These are phyloP conservation scores for Hydriomena furcata DNA, from an alignment of 2,888 invertebrate genomes.

Conservation along the genomic window DNA sequence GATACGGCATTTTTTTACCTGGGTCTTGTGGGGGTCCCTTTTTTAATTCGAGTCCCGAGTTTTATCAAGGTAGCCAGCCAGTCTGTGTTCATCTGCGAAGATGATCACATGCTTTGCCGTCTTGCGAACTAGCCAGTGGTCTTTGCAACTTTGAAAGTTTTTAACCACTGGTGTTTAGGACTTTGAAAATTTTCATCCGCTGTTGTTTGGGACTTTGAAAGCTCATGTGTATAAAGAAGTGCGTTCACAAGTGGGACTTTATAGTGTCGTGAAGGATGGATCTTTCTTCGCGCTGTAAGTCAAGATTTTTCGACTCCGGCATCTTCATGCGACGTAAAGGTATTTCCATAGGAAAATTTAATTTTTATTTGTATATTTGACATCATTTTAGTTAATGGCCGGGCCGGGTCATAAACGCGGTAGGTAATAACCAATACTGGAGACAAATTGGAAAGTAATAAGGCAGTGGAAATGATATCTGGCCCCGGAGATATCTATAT, in stretches of 20 bases:
- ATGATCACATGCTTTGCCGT: slow-evolving; percentile 80
- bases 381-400: slow-evolving; percentile 52
- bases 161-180: slow-evolving; percentile 35
- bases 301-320: slow-evolving; percentile 83
- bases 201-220: slow-evolving; percentile 50
- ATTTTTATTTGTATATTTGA: slow-evolving; percentile 35
- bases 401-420: slow-evolving; percentile 66
- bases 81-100: slow-evolving; percentile 82
- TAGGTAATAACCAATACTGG: slow-evolving; percentile 76
- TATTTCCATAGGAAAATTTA: slow-evolving; percentile 50
- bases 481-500: slow-evolving; percentile 71
- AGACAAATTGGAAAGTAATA: slow-evolving; percentile 83
- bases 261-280: slow-evolving; percentile 64
- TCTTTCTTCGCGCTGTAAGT: slow-evolving; percentile 80
- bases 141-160: slow-evolving; percentile 45
- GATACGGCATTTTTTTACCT: slow-evolving; percentile 82
- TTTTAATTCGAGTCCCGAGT: slow-evolving; percentile 68
- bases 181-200: slow-evolving; percentile 44
- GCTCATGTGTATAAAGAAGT: slow-evolving; percentile 38
- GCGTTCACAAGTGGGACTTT: slow-evolving; percentile 38
- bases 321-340: slow-evolving; percentile 81
- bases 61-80: slow-evolving; percentile 77
- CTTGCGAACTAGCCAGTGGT: slow-evolving; percentile 68
- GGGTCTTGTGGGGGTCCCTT: slow-evolving; percentile 72
- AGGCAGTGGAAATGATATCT: slow-evolving; percentile 82